Conservation (phyloP, 2,888 invertebrate species). For the Cheilosia soror region DNA sequence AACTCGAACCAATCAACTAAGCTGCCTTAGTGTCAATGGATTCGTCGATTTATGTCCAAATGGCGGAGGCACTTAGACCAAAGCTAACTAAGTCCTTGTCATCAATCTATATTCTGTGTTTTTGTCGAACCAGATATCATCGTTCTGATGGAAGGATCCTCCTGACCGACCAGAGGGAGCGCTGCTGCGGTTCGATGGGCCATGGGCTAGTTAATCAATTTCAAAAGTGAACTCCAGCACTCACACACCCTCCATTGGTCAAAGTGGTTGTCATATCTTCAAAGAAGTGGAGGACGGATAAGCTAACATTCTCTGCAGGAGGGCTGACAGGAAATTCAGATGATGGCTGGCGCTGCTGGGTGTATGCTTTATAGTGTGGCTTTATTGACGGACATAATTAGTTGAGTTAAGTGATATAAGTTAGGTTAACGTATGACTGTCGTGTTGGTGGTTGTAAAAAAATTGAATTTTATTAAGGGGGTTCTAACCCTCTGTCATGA, state of each 20-base stretch:
- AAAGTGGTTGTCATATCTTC: slow-evolving; percentile 68
- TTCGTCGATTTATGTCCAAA: slow-evolving; percentile 71
- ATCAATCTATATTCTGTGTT: slow-evolving; percentile 64
- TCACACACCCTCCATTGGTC: slow-evolving; percentile 9
- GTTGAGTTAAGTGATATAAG: slow-evolving; percentile 30
- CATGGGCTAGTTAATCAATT: slow-evolving; percentile 66
- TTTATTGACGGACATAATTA: slow-evolving; percentile 55
- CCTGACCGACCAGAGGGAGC: slow-evolving; percentile 6
- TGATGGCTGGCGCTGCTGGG: background rate
- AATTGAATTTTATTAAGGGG: slow-evolving; percentile 37
- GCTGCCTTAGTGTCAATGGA: slow-evolving; percentile 71
- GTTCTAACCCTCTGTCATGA: background rate
- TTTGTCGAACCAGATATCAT: slow-evolving; percentile 42
- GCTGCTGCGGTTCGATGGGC: slow-evolving; percentile 20
- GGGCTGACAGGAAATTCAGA: background rate
- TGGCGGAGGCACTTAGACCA: slow-evolving; percentile 68
- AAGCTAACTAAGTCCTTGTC: slow-evolving; percentile 67
- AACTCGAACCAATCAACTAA: slow-evolving; percentile 68
- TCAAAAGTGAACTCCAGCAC: slow-evolving; percentile 57
- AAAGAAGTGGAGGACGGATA: slow-evolving; percentile 35
- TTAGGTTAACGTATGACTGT: slow-evolving; percentile 4
- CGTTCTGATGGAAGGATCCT: slow-evolving; percentile 26
- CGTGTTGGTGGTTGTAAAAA: slow-evolving; percentile 8
- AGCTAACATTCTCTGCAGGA: slow-evolving; percentile 25
- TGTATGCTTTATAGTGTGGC: slow-evolving; percentile 29